phyloP scores from a whole-genome alignment of 2,888 invertebrate species.

The Philaethria dido region DNA sequence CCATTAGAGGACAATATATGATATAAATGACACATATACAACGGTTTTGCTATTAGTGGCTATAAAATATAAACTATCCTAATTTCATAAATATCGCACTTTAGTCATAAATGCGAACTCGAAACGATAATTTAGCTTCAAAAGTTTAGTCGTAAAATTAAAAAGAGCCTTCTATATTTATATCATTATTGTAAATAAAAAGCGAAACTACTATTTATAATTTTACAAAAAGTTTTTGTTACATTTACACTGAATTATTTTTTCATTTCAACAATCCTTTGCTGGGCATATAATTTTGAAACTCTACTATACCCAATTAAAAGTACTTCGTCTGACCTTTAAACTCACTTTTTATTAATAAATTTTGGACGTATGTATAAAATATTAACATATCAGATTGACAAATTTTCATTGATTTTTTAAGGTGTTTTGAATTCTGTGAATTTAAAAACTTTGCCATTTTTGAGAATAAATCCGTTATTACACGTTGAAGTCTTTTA shows the following conservation, averaged over 20 bases:
- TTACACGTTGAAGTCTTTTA: no score
- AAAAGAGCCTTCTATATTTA: neutral
- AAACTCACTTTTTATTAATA: neutral
- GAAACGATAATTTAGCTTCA: neutral
- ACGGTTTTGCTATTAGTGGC: neutral
- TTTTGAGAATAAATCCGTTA: no score
- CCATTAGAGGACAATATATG: neutral
- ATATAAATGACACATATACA: slow-evolving; percentile 8
- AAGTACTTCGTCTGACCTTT: neutral
- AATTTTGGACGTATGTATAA: neutral
- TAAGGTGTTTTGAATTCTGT: neutral
- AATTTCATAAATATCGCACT: neutral
- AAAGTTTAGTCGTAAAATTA: neutral
- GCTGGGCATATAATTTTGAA: neutral
- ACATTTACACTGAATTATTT: no score
- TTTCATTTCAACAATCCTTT: neutral
- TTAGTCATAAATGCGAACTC: neutral
- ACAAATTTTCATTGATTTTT: neutral
- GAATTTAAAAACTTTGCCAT: neutral
- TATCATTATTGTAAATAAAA: no score
- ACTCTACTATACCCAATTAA: neutral
- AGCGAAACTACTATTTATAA: no score
- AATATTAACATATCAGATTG: neutral
- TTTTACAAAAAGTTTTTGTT: no score
- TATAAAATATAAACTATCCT: neutral